Evolutionary conservation across 2,113 vertebrate species (phyloP).

Genomic region (Coracopsis vasa): DNA sequence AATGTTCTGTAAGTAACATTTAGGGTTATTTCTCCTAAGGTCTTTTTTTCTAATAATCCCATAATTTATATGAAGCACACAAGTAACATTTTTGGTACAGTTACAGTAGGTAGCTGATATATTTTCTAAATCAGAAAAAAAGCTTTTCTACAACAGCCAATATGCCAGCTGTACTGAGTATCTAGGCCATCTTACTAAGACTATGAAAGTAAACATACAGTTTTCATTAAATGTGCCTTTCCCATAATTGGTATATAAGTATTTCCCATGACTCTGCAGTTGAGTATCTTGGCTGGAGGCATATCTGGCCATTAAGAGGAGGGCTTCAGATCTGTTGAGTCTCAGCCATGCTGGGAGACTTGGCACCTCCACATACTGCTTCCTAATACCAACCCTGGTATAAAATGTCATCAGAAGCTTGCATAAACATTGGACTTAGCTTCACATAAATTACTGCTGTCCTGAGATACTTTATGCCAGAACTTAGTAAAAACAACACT

Average conservation of each 20-base stretch:
- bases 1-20: not conserved
- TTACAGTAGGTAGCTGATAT: slow-evolving; percentile 30
- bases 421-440: slow-evolving; percentile 83
- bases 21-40: not conserved
- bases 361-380: slow-evolving; percentile 77
- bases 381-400: slow-evolving; percentile 78
- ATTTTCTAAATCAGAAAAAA: slow-evolving; percentile 44
- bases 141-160: slow-evolving; percentile 53
- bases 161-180: slow-evolving; percentile 63
- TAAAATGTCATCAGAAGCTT: slow-evolving; percentile 84
- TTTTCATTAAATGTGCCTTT: slow-evolving; percentile 78
- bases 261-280: slow-evolving; percentile 81
- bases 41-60: not conserved
- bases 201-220: slow-evolving; percentile 74
- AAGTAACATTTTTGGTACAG: slow-evolving; percentile 9
- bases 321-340: slow-evolving; percentile 73
- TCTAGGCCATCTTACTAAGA: slow-evolving; percentile 68
- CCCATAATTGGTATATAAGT: slow-evolving; percentile 75
- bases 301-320: slow-evolving; percentile 76
- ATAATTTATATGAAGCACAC: slow-evolving; percentile 1
- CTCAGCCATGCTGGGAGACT: slow-evolving; percentile 74
- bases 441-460: slow-evolving; percentile 83
- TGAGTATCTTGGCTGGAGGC: slow-evolving; percentile 76
- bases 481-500: slow-evolving; percentile 79
- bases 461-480: slow-evolving; percentile 76